phyloP scores from a whole-genome alignment of 2,888 invertebrate species.

The Terebella lapidaria region DNA sequence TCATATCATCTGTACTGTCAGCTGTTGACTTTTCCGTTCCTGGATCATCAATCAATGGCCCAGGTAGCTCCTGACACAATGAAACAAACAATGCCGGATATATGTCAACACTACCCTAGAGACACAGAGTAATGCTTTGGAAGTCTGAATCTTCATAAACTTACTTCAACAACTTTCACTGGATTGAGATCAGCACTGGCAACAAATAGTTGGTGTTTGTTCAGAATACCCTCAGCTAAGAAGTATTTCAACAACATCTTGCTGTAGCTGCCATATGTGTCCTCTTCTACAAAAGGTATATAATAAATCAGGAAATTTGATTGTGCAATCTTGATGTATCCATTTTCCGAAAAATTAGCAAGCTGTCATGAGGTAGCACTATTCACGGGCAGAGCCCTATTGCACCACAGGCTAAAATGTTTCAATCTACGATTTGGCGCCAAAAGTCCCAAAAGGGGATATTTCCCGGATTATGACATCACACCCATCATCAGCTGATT shows the following conservation, averaged over 20 bases:
- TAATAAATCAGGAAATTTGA: too few species aligned
- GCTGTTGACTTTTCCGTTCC: constrained; percentile 11
- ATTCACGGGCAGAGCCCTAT: too few species aligned
- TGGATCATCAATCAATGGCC: constrained; percentile 37
- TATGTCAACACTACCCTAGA: too few species aligned
- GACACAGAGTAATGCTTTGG: background rate
- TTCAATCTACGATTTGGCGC: too few species aligned
- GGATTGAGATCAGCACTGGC: constrained; percentile 57
- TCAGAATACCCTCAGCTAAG: constrained; percentile 78
- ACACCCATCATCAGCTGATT: too few species aligned
- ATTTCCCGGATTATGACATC: too few species aligned
- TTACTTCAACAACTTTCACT: background rate
- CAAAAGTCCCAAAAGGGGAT: too few species aligned
- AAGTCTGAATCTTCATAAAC: background rate
- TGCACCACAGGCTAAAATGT: too few species aligned
- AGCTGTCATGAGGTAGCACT: too few species aligned
- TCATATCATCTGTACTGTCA: constrained; percentile 60
- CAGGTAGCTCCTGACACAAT: constrained; percentile 38
- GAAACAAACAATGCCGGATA: background rate
- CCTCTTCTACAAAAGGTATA: constrained; percentile 71
- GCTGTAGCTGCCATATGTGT: constrained; percentile 71
- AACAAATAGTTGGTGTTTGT: constrained; percentile 69
- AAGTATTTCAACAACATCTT: constrained; percentile 77
- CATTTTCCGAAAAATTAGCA: too few species aligned
- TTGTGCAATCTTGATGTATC: too few species aligned